Percentiles rank a stretch among this genome's conserved stretches.
Conservation (phyloP, 1,140 invertebrate genomes). For the Cylas formicarius region DNA sequence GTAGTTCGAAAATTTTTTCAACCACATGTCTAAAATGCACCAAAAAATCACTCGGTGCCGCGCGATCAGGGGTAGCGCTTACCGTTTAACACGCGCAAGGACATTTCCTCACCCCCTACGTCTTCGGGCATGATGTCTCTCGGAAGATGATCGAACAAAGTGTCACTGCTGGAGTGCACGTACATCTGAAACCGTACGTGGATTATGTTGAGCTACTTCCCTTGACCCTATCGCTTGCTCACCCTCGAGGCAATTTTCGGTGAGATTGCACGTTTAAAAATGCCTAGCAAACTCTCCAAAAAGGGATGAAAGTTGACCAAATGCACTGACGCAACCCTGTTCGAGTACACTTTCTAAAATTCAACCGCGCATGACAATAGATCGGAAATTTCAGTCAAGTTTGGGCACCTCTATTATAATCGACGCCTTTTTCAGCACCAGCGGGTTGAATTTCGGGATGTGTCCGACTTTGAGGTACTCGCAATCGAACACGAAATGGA, state of each 20-base stretch:
- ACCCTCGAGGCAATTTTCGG: slow-evolving; percentile 46
- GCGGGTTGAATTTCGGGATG: slow-evolving; percentile 29
- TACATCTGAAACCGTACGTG: slow-evolving; percentile 10
- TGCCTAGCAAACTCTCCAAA: slow-evolving; percentile 45
- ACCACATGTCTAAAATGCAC: slow-evolving; percentile 16
- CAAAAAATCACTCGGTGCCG: neutral
- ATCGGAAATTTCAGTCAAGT: too few relatives aligned
- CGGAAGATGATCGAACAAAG: slow-evolving; percentile 45
- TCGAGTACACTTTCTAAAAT: slow-evolving; percentile 45
- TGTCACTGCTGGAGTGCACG: neutral
- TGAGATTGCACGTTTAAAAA: slow-evolving; percentile 45
- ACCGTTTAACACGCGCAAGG: slow-evolving; percentile 10
- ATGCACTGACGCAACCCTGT: slow-evolving; percentile 48
- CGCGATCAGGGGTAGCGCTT: neutral
- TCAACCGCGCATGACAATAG: neutral
- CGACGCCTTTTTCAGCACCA: slow-evolving; percentile 7
- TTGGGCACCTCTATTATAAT: slow-evolving; percentile 9
- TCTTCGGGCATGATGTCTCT: slow-evolving; percentile 48
- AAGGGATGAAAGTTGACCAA: slow-evolving; percentile 46
- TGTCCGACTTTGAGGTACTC: slow-evolving; percentile 4
- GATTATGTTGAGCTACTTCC: neutral
- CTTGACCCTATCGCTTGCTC: slow-evolving; percentile 16
- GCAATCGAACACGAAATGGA: slow-evolving; percentile 15
- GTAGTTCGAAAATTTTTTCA: slow-evolving; percentile 12
- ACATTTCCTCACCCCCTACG: slow-evolving; percentile 47